A percentile compares a stretch with the other conserved stretches of the same genome.
Conservation (phyloP, 2,888 invertebrate species). For the Ornithoptera priamus region DNA sequence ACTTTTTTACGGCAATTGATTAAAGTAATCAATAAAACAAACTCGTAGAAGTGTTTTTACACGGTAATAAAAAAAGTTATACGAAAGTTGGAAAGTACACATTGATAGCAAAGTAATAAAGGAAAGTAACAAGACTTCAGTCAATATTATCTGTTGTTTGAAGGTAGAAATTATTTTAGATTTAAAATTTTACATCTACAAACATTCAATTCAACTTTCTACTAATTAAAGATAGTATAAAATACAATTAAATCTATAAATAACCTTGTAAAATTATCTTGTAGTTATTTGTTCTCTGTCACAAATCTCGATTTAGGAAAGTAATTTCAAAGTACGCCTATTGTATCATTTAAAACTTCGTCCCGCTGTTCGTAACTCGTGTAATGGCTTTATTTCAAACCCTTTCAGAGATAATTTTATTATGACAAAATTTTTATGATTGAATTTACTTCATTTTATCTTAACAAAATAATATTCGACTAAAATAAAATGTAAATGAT, state of each 20-base stretch:
- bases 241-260: not conserved
- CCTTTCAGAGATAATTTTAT: conserved; percentile 2
- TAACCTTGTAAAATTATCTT: not conserved
- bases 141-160: too few species aligned
- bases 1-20: too few species aligned
- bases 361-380: conserved; percentile 5
- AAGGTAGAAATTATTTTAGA: too few species aligned
- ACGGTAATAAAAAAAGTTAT: too few species aligned
- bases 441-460: not conserved
- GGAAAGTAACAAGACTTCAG: too few species aligned
- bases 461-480: not conserved
- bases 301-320: not conserved
- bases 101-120: too few species aligned
- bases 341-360: conserved; percentile 9
- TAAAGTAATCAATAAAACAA: too few species aligned
- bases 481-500: not conserved
- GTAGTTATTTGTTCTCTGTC: conserved; percentile 1
- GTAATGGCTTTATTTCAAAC: conserved; percentile 3
- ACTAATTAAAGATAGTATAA: too few species aligned
- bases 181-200: too few species aligned
- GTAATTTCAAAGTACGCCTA: conserved; percentile 9
- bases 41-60: too few species aligned
- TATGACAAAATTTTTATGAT: not conserved
- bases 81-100: too few species aligned
- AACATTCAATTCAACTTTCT: too few species aligned